Percentiles rank a stretch among this genome's conserved stretches.
Conservation (phyloP, 2,888 invertebrate genomes). For the Drosophila nr. medialis region DNA sequence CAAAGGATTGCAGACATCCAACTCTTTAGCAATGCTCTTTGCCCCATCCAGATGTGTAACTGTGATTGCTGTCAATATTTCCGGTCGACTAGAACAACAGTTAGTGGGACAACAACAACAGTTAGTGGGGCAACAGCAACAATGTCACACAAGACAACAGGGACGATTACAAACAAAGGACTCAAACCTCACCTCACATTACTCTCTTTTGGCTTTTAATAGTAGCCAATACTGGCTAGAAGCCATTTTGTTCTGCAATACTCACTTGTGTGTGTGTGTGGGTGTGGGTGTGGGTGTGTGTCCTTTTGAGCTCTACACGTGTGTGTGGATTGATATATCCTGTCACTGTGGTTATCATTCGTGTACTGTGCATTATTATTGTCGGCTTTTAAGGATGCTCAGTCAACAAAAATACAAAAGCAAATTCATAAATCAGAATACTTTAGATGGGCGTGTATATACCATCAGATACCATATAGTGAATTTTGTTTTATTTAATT, state of each 20-base stretch:
- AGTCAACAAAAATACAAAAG: conserved; percentile 23
- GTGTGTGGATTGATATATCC: conserved; percentile 30
- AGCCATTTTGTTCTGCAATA: conserved; percentile 9
- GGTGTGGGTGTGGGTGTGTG: background rate
- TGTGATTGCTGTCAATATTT: conserved; percentile 13
- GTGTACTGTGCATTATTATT: conserved; percentile 30
- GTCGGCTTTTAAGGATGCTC: conserved; percentile 36
- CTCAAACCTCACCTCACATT: conserved; percentile 1
- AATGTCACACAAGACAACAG: conserved; percentile 4
- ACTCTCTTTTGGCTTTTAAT: conserved; percentile 3
- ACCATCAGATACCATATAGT: background rate
- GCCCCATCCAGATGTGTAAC: background rate
- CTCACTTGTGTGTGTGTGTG: background rate
- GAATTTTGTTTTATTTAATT: background rate
- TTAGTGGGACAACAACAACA: background rate
- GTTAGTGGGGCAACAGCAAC: background rate
- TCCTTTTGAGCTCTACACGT: conserved; percentile 14
- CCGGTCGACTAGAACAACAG: conserved; percentile 10
- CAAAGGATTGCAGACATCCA: conserved; percentile 27
- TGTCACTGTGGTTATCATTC: conserved; percentile 30
- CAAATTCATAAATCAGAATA: conserved; percentile 2
- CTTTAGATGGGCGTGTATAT: no score
- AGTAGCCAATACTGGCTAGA: conserved; percentile 17
- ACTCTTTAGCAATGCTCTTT: conserved; percentile 11
- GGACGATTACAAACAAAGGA: conserved; percentile 1